phyloP scores from a whole-genome alignment of 2,888 invertebrate genomes.

The Polyommatus iphigenia region DNA sequence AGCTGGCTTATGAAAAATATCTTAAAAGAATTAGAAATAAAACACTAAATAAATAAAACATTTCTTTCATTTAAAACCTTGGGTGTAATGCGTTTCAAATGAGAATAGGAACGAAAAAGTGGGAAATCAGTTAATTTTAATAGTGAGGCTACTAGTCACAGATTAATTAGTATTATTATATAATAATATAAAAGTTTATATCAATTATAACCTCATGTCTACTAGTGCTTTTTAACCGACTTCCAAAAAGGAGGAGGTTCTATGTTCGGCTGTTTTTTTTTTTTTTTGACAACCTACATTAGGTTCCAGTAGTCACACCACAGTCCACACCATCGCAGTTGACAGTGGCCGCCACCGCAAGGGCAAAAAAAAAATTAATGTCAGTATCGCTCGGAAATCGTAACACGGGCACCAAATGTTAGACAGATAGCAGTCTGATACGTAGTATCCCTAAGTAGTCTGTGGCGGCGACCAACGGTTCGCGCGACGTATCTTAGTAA shows the following conservation, averaged over 20 bases:
- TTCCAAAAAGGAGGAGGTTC: no score
- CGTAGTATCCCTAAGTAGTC: slow-evolving; percentile 17
- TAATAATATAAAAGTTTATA: no score
- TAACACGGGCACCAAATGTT: background rate
- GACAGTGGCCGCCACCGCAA: background rate
- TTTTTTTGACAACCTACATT: background rate
- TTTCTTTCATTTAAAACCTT: background rate
- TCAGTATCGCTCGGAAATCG: background rate
- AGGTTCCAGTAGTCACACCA: background rate
- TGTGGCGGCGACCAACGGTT: no score
- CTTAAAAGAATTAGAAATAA: background rate
- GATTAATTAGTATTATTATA: no score
- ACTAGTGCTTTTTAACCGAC: no score
- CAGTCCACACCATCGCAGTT: no score
- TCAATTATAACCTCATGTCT: no score
- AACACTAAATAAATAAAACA: background rate
- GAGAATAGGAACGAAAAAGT: background rate
- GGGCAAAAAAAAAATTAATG: slow-evolving; percentile 7
- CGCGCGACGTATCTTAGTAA: no score
- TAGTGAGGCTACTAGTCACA: no score
- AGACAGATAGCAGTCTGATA: slow-evolving; percentile 3
- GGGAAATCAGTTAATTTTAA: no score
- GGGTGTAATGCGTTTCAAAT: background rate
- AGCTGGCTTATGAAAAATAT: background rate
- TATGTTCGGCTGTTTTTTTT: no score